These are phyloP conservation scores for Alca torda DNA, from an alignment of 2,797 vertebrate genomes.

Conservation along the genomic window DNA sequence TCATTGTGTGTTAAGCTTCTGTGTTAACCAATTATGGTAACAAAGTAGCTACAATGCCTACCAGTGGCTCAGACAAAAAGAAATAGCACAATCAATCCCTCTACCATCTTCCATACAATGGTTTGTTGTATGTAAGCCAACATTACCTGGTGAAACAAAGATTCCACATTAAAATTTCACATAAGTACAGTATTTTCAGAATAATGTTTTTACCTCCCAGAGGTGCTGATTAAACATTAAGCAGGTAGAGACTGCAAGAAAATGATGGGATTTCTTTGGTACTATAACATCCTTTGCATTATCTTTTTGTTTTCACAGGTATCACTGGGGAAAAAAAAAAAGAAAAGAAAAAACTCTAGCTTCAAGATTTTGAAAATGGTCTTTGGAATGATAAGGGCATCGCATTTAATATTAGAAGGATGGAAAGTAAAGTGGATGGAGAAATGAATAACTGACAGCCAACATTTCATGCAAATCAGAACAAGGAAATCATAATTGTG, in stretches of 20 bases:
- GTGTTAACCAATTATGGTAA: neutral
- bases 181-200: slow-evolving; percentile 46
- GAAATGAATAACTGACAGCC: neutral
- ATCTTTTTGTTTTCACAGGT: slow-evolving; percentile 63
- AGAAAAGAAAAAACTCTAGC: slow-evolving; percentile 49
- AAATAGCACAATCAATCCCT: neutral
- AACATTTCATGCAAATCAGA: slow-evolving; percentile 19
- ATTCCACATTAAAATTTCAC: slow-evolving; percentile 46
- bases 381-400: slow-evolving; percentile 12
- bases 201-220: slow-evolving; percentile 43
- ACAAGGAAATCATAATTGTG: neutral
- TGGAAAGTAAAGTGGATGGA: neutral
- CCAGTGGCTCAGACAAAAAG: slow-evolving; percentile 15
- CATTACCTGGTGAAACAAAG: slow-evolving; percentile 58
- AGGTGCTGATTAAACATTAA: slow-evolving; percentile 58
- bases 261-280: slow-evolving; percentile 52
- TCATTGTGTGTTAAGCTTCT: neutral
- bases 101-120: neutral
- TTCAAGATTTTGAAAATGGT: slow-evolving; percentile 20
- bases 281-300: slow-evolving; percentile 60
- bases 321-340: slow-evolving; percentile 39
- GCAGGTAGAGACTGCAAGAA: slow-evolving; percentile 53
- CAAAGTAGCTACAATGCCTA: neutral
- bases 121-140: slow-evolving; percentile 21
- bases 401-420: neutral